Conservation (phyloP, 92 coral and sea anemone genomes). For the Palythoa grandis region DNA sequence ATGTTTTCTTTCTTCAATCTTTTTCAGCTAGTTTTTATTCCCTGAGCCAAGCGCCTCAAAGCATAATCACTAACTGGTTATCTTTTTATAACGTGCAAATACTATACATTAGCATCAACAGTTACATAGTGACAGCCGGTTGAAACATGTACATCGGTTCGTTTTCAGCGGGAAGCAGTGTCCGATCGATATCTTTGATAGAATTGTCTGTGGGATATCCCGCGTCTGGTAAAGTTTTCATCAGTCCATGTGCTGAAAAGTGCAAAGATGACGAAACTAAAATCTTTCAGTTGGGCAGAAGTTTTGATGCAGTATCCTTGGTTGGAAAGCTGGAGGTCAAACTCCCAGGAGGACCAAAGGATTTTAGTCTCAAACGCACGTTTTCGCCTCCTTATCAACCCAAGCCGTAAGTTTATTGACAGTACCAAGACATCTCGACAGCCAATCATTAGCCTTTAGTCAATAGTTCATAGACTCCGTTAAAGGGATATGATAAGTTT, state of each 20-base stretch:
- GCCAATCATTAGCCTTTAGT: no score
- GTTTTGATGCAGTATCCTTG: constrained; percentile 48
- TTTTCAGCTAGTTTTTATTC: no score
- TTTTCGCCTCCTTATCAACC: constrained; percentile 12
- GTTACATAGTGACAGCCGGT: neutral
- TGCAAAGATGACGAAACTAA: constrained; percentile 20
- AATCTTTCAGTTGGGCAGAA: constrained; percentile 12
- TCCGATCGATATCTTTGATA: constrained; percentile 47
- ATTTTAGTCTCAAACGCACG: neutral
- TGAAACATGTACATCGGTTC: neutral
- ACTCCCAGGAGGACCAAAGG: constrained; percentile 26
- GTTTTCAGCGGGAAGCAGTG: constrained; percentile 35
- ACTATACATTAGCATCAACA: no score
- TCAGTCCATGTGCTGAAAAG: constrained; percentile 47
- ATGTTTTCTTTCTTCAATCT: no score
- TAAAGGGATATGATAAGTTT: no score
- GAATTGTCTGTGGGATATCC: constrained; percentile 53
- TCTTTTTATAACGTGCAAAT: no score
- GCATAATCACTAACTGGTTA: no score
- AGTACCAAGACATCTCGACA: no score
- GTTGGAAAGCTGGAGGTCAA: constrained; percentile 39
- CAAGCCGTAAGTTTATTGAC: constrained; percentile 17
- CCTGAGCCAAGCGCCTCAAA: no score
- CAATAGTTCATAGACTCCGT: no score
- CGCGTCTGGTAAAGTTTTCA: constrained; percentile 14